phyloP scores from a whole-genome alignment of 2,888 invertebrate genomes.

The Julus scandinavius region DNA sequence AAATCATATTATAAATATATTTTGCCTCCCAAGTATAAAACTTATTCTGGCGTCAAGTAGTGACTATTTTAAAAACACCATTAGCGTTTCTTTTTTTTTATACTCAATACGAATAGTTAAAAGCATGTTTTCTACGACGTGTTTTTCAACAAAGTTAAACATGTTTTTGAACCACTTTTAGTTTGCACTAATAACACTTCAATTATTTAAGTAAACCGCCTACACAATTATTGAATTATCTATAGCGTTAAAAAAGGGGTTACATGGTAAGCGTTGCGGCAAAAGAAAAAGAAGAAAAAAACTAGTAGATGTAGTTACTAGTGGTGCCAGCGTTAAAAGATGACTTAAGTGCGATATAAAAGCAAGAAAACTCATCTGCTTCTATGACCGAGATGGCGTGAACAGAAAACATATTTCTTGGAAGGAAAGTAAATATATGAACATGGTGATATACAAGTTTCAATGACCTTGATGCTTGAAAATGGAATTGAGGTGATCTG shows the following conservation, averaged over 20 bases:
- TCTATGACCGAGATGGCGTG: neutral
- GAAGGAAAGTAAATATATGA: neutral
- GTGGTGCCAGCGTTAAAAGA: neutral
- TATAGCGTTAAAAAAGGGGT: neutral
- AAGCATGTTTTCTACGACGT: neutral
- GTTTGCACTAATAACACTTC: neutral
- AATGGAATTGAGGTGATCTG: neutral
- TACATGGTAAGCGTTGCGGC: neutral
- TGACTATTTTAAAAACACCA: too few species aligned
- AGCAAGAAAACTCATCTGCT: neutral
- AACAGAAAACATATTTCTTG: neutral
- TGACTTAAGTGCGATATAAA: neutral
- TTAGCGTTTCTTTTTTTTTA: too few species aligned
- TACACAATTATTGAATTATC: conserved; percentile 3
- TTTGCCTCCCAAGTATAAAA: too few species aligned
- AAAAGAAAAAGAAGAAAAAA: neutral
- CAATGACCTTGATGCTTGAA: neutral
- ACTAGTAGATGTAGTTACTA: neutral
- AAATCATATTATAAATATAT: too few species aligned
- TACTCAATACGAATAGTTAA: neutral
- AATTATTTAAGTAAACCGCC: conserved; percentile 12
- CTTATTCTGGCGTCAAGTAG: too few species aligned
- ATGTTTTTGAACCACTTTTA: neutral
- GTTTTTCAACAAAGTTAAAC: neutral
- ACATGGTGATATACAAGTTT: neutral